Evolutionary conservation across 2,888 invertebrate genomes (phyloP), one percentile per base, ranked within the genome.

Genomic region (Adelognathus sp.): DNA sequence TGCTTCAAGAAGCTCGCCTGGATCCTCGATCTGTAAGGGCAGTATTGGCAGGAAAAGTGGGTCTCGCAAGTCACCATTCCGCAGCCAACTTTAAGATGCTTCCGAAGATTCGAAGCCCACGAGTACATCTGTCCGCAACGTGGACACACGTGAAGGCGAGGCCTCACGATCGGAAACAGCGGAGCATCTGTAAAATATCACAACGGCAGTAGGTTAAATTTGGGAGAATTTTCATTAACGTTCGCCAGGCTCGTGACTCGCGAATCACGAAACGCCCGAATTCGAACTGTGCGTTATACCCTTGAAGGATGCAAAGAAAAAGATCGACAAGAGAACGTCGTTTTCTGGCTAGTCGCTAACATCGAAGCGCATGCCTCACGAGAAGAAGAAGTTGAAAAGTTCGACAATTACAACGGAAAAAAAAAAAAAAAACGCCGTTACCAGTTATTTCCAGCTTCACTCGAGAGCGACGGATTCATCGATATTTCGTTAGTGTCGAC

Each of bases 41-140:
- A 92, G 86, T 91, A 90, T 80, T 90, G 90, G 85, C 92, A 92
- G 81, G 91, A 90, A 88, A 92, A 92, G 83, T 91, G 90, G 3
- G 91, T 91, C 85, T 92, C 92, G 86, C 88, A 89, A 81, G 91
- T 90, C 64, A 89, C 87, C 89, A 90, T 86, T 56, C 91, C 92
- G 77, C 92, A 92, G 79, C 92, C 92, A 86, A 90, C 89, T 83
- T 90, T 90, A 56, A 91, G 87, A 76, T 92, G 92, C 63, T 92
- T 91, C 79, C 91, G 87, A 24, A 92, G 84, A 58, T 92, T 91
- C 78, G 91, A 91, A 18, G 91, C 91, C 91, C 91, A 91, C 61
- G 91, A 90, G 82, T 92, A 92, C 88, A 90, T 91, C 74, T 91
- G 91, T 2, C 92, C 92, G 83, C 92, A 92, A 41, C 89, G 88